phyloP scores from a whole-genome alignment of 2,113 vertebrate species.

The Crotalus horridus region DNA sequence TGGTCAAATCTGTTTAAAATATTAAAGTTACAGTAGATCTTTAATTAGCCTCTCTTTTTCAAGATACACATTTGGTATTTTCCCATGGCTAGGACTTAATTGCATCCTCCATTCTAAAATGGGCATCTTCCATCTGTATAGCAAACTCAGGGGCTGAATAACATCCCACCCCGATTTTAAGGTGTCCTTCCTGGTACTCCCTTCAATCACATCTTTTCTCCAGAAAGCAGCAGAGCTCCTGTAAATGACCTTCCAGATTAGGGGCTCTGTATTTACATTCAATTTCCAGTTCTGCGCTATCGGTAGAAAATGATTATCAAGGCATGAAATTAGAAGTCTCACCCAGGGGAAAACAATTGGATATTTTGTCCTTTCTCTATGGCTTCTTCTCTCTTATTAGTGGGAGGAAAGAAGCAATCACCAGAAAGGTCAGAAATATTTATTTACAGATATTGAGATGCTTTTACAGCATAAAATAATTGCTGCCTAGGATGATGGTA shows the following conservation, averaged over 20 bases:
- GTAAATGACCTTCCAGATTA: slow-evolving; percentile 55
- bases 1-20: not conserved
- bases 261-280: slow-evolving; percentile 54
- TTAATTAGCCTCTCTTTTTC: not conserved
- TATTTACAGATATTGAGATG: slow-evolving; percentile 45
- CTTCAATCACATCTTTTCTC: slow-evolving; percentile 52
- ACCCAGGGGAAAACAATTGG: slow-evolving; percentile 38
- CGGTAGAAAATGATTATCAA: slow-evolving; percentile 57
- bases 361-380: slow-evolving; percentile 59
- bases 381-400: slow-evolving; percentile 32
- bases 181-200: slow-evolving; percentile 22
- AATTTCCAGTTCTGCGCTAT: slow-evolving; percentile 48
- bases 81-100: not conserved
- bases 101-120: not conserved
- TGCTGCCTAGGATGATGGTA: slow-evolving; percentile 11
- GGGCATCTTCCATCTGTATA: not conserved
- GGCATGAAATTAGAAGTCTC: slow-evolving; percentile 62
- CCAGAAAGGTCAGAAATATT: slow-evolving; percentile 62
- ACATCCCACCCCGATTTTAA: slow-evolving; percentile 26
- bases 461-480: slow-evolving; percentile 20
- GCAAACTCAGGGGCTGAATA: not conserved
- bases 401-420: slow-evolving; percentile 46
- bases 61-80: not conserved
- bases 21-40: not conserved
- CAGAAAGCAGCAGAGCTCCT: slow-evolving; percentile 36